Evolutionary conservation across 2,888 invertebrate genomes (phyloP).

Genomic region (Graphium colonna): DNA sequence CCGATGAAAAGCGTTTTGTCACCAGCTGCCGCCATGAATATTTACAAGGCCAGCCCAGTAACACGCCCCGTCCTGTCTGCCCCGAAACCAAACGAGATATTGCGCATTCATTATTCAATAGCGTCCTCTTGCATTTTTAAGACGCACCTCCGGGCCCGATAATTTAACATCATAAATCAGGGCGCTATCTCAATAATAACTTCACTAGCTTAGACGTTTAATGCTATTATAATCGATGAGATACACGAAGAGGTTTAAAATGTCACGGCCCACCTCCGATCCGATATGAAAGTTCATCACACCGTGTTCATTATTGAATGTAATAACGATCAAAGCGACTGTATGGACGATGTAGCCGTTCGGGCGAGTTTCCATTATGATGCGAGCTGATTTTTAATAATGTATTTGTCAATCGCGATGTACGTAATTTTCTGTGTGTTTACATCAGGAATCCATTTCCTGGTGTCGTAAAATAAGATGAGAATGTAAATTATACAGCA

Average conservation of each 20-base stretch:
- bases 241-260: slow-evolving; percentile 56
- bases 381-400: slow-evolving; percentile 31
- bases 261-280: slow-evolving; percentile 60
- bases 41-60: slow-evolving; percentile 52
- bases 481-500: background rate
- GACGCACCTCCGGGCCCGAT: slow-evolving; percentile 25
- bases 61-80: slow-evolving; percentile 46
- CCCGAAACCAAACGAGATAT: slow-evolving; percentile 34
- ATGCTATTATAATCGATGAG: slow-evolving; percentile 59
- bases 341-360: slow-evolving; percentile 74
- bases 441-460: background rate
- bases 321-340: slow-evolving; percentile 70
- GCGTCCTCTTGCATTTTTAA: slow-evolving; percentile 27
- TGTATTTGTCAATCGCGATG: background rate
- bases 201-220: slow-evolving; percentile 38
- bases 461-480: background rate
- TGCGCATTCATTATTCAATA: slow-evolving; percentile 34
- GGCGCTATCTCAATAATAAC: slow-evolving; percentile 27
- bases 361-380: slow-evolving; percentile 55
- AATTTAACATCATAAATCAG: slow-evolving; percentile 28
- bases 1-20: slow-evolving; percentile 65
- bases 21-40: slow-evolving; percentile 63
- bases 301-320: slow-evolving; percentile 67
- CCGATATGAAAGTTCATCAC: slow-evolving; percentile 72
- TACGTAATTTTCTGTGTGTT: background rate